These are phyloP conservation scores for Phthorimaea operculella DNA, from an alignment of 1,140 invertebrate genomes.

Conservation along the genomic window DNA sequence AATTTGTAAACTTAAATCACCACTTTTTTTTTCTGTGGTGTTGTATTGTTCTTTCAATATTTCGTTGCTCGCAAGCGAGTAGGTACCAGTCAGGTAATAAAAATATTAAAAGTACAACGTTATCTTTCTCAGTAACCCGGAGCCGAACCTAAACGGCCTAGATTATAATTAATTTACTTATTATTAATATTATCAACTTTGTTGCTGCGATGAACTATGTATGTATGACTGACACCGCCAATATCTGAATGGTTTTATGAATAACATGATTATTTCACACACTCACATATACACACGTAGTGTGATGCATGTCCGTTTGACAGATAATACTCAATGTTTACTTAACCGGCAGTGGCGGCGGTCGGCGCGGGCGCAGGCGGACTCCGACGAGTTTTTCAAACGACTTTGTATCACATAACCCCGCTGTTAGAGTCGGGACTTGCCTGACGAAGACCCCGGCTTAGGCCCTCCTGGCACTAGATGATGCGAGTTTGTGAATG, in stretches of 20 bases:
- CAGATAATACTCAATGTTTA: constrained; percentile 68
- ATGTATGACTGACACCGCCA: background rate
- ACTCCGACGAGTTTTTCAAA: constrained; percentile 9
- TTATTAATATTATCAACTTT: constrained; percentile 20
- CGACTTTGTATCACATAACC: constrained; percentile 33
- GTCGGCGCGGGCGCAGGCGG: constrained; percentile 39
- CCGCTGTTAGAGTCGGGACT: constrained; percentile 43
- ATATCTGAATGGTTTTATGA: constrained; percentile 51
- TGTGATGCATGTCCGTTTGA: constrained; percentile 57
- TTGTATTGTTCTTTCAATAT: too few relatives aligned
- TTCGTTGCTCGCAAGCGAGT: too few relatives aligned
- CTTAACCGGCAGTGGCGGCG: constrained; percentile 59
- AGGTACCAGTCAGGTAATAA: too few relatives aligned
- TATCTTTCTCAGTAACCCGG: too few relatives aligned
- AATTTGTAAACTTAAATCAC: too few relatives aligned
- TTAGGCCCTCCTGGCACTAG: constrained; percentile 44
- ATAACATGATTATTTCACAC: constrained; percentile 55
- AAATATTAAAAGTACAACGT: too few relatives aligned
- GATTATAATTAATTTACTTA: constrained; percentile 35
- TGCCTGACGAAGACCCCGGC: constrained; percentile 22
- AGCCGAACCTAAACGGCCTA: constrained; percentile 27
- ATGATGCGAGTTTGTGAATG: constrained; percentile 53
- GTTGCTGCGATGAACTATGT: background rate
- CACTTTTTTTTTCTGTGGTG: too few relatives aligned
- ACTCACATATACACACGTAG: constrained; percentile 31